A percentile compares a stretch with the other conserved stretches of the same genome.
These are phyloP conservation scores for Sebastes jordani DNA, from an alignment of 2,797 vertebrate genomes.

Conservation along the genomic window DNA sequence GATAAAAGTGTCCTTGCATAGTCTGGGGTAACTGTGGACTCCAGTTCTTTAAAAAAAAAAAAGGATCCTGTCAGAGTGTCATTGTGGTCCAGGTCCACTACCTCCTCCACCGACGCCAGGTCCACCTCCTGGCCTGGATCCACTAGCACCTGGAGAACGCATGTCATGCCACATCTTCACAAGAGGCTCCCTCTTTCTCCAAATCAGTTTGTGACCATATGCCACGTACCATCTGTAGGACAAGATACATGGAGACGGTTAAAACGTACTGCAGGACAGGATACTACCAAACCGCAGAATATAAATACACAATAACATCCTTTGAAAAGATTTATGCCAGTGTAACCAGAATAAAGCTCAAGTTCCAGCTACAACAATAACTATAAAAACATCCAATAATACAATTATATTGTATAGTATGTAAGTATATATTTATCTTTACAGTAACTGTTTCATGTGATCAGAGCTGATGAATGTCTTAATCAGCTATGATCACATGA, in stretches of 20 bases:
- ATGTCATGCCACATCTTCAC: slow-evolving; percentile 92
- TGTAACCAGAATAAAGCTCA: background rate
- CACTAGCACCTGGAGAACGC: slow-evolving; percentile 78
- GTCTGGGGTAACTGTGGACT: slow-evolving; percentile 1
- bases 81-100: slow-evolving; percentile 41
- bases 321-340: background rate
- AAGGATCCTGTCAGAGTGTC: background rate
- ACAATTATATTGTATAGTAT: too few relatives aligned
- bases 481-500: background rate
- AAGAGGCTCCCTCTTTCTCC: slow-evolving; percentile 90
- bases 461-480: background rate
- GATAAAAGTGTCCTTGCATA: slow-evolving; percentile 35
- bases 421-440: background rate
- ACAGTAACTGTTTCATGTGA: background rate
- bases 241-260: background rate
- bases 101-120: slow-evolving; percentile 1
- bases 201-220: slow-evolving; percentile 89
- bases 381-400: background rate
- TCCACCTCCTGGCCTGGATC: slow-evolving; percentile 52
- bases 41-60: background rate
- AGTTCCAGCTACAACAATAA: background rate
- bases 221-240: slow-evolving; percentile 87
- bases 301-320: background rate
- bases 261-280: background rate
- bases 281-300: background rate